Base-by-base conservation (phyloP, 1,140 invertebrate genomes). In the Planococcus citri region DNA sequence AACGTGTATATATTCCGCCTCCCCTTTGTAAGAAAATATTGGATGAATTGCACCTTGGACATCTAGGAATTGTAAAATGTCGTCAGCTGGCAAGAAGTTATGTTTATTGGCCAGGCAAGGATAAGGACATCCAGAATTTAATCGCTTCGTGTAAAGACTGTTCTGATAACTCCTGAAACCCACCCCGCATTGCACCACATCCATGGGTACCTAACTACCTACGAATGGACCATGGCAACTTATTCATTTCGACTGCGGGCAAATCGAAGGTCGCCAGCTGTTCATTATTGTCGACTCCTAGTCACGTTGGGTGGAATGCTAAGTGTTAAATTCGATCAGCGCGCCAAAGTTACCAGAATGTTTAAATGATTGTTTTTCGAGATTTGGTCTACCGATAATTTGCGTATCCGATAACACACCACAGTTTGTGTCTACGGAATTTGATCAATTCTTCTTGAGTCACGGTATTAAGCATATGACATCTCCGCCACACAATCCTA, bases 301-400 rank as follows among this genome's bases (percentile, higher is more conserved):
- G 72, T 76, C 77, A 0, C 80, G 79, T 68, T 81, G 78, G 77
- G 73, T 74, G 4, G 76, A 80, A 69, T 73, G 80, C 21, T 60
- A 69, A 17, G 41, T 74, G 21, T 60, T 67, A 14, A 71, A 64
- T 69, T 71, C 71, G 1, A 71, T 69, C 10, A 64, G 17, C 1
- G 10, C 72, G 29, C 4, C 22, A n/a, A 38, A 58, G 6, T 70
- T 73, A 8, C 72, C 74, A 21, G 69, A 64, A 38, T 73, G 73
- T 27, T 68, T 76, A 22, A 61, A 68, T 61, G 70, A 72, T 20
- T 51, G 72, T 27, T 74, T 75, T 73, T 67, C 72, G 12, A 69
- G 69, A 20, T 74, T 74, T 70, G 75, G 75, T 21, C 38, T 76
- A 17, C 72, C 73, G 1, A 37, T 71, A 25, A 61, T 68, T 17